phyloP scores from a whole-genome alignment of 2,888 invertebrate genomes.

The Hemicrepidius hirtus region DNA sequence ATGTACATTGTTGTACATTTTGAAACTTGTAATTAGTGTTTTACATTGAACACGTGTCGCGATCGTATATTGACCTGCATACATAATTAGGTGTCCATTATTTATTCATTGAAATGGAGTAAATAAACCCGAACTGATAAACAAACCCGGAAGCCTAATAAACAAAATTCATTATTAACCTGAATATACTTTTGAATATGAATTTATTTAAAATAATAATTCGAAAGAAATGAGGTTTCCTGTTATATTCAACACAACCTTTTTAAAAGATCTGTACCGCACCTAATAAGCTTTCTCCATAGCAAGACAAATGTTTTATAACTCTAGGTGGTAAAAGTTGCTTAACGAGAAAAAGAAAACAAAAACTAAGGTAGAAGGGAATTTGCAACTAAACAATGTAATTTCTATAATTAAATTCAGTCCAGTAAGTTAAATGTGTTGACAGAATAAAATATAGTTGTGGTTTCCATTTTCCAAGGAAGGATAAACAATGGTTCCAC shows the following conservation, averaged over 20 bases:
- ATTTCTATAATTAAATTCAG: conserved; percentile 31
- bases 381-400: conserved; percentile 19
- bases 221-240: background rate
- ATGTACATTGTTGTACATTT: conserved; percentile 5
- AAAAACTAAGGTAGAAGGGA: background rate
- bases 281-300: conserved; percentile 31
- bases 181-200: background rate
- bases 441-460: conserved; percentile 17
- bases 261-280: no score
- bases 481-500: conserved; percentile 23
- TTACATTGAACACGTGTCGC: conserved; percentile 27
- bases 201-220: background rate
- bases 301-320: conserved; percentile 24
- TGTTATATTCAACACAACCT: no score
- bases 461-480: conserved; percentile 16
- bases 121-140: conserved; percentile 1
- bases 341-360: conserved; percentile 9
- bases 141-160: background rate
- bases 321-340: conserved; percentile 9
- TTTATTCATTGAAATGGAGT: conserved; percentile 9
- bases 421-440: conserved; percentile 10
- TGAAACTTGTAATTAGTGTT: conserved; percentile 26
- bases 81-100: conserved; percentile 20
- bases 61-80: conserved; percentile 32
- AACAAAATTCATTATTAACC: background rate